Base-by-base conservation (phyloP, 2,888 invertebrate species). In the Drosophila limbata region DNA sequence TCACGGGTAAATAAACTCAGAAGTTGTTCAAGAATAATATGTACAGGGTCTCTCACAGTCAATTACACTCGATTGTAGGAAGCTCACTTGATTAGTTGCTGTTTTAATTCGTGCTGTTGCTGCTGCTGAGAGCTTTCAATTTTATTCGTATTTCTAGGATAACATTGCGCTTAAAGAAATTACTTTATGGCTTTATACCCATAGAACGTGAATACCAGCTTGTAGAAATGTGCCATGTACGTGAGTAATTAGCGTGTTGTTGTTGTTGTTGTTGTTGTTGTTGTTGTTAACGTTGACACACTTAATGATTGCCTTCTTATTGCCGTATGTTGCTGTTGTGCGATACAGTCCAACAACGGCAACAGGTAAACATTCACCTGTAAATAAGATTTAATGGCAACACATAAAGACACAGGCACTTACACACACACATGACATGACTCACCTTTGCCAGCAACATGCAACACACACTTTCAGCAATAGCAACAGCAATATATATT, bases 141-240 rank as follows among this genome's bases (percentile, higher is more conserved):
- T 42, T 53, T 69, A 57, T 81, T 63, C 68, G 69, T 82, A 79
- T 64, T 88, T 81, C 62, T 90, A 90, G 91, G 91, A 84, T 84
- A 75, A 89, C 89, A 69, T 83, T 90, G 56, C 90, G 84, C 79
- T 85, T 90, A 69, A 87, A 91, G 87, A 90, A 90, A 82, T 90
- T 90, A 60, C 90, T 91, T 79, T 90, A 88, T 79, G 90, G 90
- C 84, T 87, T 90, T 73, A 90, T 90, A 77, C 90, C 90, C 69
- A 88, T 91, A 81, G 87, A 89, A 77, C 85, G 87, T 63, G 91
- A 90, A 79, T 89, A 89, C 72, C 90, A 89, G 82, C 78, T 90
- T 72, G 78, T 88, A 82, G 89, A 90, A 90, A 81, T 90, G 88
- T 78, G 79, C 70, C 85, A 88, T 76, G 90, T 91, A 87, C 85